A percentile compares a stretch with the other conserved stretches of the same genome.
phyloP scores from a whole-genome alignment of 2,797 vertebrate species.

The Ctenosaura bakeri region DNA sequence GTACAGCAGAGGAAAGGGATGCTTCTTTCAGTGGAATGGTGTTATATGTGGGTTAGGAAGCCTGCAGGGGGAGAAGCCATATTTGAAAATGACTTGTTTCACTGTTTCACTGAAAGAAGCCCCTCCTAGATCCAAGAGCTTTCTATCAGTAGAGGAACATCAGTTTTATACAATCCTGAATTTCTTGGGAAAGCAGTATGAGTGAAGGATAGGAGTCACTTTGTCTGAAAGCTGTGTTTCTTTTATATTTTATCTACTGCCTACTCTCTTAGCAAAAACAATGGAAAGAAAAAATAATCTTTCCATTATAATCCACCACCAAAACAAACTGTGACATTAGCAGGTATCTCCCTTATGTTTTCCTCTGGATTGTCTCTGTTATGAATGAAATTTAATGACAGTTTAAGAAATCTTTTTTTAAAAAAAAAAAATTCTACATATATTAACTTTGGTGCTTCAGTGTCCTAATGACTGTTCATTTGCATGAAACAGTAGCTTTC shows the following conservation, averaged over 20 bases:
- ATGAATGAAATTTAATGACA: slow-evolving; percentile 71
- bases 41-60: not conserved
- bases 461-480: slow-evolving; percentile 82
- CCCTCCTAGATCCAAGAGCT: not conserved
- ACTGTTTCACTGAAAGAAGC: not conserved
- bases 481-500: slow-evolving; percentile 81
- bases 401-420: slow-evolving; percentile 74
- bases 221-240: slow-evolving; percentile 34
- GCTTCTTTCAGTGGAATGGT: not conserved
- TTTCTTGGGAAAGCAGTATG: slow-evolving; percentile 37
- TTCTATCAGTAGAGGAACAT: not conserved
- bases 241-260: slow-evolving; percentile 24
- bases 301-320: slow-evolving; percentile 62
- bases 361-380: slow-evolving; percentile 61
- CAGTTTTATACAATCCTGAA: not conserved
- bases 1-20: not conserved
- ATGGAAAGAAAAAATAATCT: slow-evolving; percentile 64
- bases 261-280: slow-evolving; percentile 39
- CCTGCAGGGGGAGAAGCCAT: not conserved
- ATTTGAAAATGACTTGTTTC: not conserved
- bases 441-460: slow-evolving; percentile 80
- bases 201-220: slow-evolving; percentile 9
- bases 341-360: slow-evolving; percentile 52
- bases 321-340: slow-evolving; percentile 62
- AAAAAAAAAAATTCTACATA: slow-evolving; percentile 77